phyloP scores from a whole-genome alignment of 2,888 invertebrate species.

The Lissonota sp. region DNA sequence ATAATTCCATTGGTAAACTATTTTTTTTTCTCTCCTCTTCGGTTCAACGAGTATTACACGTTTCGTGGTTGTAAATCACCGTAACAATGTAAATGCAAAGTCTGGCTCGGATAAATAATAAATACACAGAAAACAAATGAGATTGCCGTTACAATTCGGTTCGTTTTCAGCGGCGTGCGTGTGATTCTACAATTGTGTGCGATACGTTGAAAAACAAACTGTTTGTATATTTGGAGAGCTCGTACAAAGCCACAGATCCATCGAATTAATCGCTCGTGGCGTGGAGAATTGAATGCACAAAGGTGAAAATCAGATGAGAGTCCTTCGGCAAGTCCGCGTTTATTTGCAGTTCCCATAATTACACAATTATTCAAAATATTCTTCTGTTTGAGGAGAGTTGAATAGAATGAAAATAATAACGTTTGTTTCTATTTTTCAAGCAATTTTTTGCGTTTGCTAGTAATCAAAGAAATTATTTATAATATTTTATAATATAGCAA shows the following conservation, averaged over 20 bases:
- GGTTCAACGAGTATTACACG: not conserved
- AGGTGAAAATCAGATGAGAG: not conserved
- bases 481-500: too few relatives aligned
- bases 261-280: not conserved
- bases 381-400: too few relatives aligned
- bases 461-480: too few relatives aligned
- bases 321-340: too few relatives aligned
- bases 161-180: too few relatives aligned
- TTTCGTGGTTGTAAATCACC: not conserved
- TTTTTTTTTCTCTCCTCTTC: slow-evolving; percentile 1
- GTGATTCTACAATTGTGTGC: slow-evolving; percentile 21
- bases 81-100: slow-evolving; percentile 26
- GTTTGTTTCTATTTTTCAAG: not conserved
- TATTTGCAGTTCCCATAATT: too few relatives aligned
- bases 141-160: slow-evolving; percentile 10
- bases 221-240: not conserved
- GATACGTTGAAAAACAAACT: slow-evolving; percentile 22
- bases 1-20: not conserved
- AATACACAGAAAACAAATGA: slow-evolving; percentile 13
- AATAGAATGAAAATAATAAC: not conserved
- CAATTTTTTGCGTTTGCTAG: not conserved
- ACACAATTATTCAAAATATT: too few relatives aligned
- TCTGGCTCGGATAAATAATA: slow-evolving; percentile 35
- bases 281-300: not conserved
- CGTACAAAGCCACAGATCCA: slow-evolving; percentile 12